phyloP scores from a whole-genome alignment of 2,888 invertebrate species.

The Pachymerium ferrugineum region DNA sequence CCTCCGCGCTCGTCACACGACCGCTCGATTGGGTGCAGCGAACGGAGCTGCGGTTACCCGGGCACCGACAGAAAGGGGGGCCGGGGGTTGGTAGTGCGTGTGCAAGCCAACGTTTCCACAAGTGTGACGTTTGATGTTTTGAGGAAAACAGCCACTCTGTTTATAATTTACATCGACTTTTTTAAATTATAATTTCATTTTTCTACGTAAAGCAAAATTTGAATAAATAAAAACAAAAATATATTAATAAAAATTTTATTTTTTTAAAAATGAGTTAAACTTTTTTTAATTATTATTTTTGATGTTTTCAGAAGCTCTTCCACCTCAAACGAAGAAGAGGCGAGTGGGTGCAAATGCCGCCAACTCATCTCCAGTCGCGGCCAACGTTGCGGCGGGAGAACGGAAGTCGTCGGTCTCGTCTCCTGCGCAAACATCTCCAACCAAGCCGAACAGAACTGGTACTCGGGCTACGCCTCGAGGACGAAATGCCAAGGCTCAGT shows the following conservation, averaged over 20 bases:
- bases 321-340: no score
- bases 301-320: not conserved
- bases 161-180: not conserved
- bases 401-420: not conserved
- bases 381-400: not conserved
- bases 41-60: not conserved
- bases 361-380: not conserved
- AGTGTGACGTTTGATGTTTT: not conserved
- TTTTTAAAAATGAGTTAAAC: not conserved
- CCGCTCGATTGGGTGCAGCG: not conserved
- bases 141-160: not conserved
- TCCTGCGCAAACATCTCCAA: not conserved
- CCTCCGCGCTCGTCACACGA: not conserved
- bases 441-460: not conserved
- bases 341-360: not conserved
- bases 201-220: not conserved
- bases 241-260: not conserved
- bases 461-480: not conserved
- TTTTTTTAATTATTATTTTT: not conserved
- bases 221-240: not conserved
- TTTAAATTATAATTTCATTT: no score
- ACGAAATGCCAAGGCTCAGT: not conserved
- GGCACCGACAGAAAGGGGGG: not conserved
- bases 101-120: not conserved
- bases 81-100: not conserved